Percentiles rank a stretch among this genome's conserved stretches.
Evolutionary conservation across 1,140 invertebrate genomes (phyloP).

Genomic region (Triops cancriformis): DNA sequence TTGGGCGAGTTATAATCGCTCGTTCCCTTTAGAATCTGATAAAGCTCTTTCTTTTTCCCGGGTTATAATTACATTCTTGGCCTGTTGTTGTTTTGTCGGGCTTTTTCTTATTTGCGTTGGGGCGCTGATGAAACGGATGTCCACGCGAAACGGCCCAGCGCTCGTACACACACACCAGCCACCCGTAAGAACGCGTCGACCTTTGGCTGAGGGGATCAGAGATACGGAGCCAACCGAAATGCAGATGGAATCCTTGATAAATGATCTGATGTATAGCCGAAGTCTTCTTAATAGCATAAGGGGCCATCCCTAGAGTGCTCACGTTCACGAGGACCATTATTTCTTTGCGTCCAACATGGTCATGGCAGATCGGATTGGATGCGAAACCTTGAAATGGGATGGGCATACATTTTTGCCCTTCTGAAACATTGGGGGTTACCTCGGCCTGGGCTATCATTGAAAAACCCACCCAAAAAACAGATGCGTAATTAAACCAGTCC

Average conservation of each 20-base stretch:
- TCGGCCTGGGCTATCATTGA: neutral
- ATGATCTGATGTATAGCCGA: constrained; percentile 5
- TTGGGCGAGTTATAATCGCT: constrained; percentile 5
- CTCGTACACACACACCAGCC: neutral
- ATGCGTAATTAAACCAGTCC: constrained; percentile 10
- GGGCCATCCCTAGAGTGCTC: neutral
- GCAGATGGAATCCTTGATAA: constrained; percentile 5
- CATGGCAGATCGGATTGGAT: neutral
- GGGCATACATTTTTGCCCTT: neutral
- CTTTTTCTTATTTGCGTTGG: neutral
- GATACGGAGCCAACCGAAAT: constrained; percentile 11
- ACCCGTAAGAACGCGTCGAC: neutral
- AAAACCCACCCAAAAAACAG: constrained; percentile 9
- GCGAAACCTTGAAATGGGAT: neutral
- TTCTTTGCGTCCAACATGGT: constrained; percentile 10
- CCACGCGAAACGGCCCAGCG: neutral
- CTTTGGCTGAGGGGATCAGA: neutral
- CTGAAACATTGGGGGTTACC: neutral
- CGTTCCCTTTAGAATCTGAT: neutral
- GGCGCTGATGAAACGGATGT: neutral
- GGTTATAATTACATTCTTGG: constrained; percentile 11
- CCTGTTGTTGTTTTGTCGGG: neutral
- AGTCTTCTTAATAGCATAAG: constrained; percentile 11
- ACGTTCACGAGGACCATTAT: neutral
- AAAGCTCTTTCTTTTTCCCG: neutral